These are phyloP conservation scores for Philereme vetulata DNA, from an alignment of 2,888 invertebrate species.

Conservation along the genomic window DNA sequence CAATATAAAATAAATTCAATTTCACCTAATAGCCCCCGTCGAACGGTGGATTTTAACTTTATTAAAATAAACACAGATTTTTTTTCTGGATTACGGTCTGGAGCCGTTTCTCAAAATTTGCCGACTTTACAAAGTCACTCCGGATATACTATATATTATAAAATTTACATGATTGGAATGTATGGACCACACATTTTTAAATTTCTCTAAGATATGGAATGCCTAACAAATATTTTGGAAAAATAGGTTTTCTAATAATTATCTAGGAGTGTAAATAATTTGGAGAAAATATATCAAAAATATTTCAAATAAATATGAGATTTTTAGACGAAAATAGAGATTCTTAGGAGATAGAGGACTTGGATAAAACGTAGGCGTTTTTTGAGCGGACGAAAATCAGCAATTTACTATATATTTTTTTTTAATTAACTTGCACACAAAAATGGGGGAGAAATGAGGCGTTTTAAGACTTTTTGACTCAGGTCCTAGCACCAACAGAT, in stretches of 20 bases:
- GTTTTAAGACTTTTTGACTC: too few species aligned
- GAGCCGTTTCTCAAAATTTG: too few species aligned
- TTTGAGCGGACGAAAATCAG: constrained; percentile 2
- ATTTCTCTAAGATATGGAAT: constrained; percentile 10
- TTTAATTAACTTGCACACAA: neutral
- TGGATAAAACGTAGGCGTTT: neutral
- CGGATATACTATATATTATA: too few species aligned
- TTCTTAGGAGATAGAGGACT: constrained; percentile 13
- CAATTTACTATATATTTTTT: neutral
- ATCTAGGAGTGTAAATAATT: constrained; percentile 21
- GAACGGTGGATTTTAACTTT: too few species aligned
- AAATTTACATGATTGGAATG: neutral
- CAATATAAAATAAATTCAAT: too few species aligned
- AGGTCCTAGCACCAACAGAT: too few species aligned
- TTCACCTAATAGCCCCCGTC: too few species aligned
- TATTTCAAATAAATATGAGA: constrained; percentile 16
- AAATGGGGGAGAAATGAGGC: too few species aligned
- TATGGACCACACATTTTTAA: constrained; percentile 2
- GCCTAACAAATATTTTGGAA: constrained; percentile 5
- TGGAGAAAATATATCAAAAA: constrained; percentile 22
- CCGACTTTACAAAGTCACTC: too few species aligned
- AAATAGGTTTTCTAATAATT: constrained; percentile 11
- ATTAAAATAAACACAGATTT: too few species aligned
- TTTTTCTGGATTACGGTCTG: too few species aligned
- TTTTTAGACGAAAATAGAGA: constrained; percentile 21